Conservation (phyloP, 2,113 vertebrate genomes). For the Podiceps cristatus region DNA sequence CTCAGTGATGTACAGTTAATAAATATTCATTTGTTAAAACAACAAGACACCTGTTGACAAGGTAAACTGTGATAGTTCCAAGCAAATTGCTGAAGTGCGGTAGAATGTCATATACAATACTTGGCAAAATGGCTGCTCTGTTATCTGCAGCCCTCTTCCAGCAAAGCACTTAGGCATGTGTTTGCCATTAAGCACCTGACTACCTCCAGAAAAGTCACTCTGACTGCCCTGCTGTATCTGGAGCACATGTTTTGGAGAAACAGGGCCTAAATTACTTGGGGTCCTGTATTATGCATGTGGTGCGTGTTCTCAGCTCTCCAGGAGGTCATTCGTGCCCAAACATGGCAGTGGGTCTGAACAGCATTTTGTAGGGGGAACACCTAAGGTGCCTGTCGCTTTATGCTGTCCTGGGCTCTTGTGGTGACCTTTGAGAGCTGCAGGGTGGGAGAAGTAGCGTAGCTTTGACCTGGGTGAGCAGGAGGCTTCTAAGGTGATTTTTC, state of each 20-base stretch:
- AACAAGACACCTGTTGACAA: constrained; percentile 43
- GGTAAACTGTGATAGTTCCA: constrained; percentile 5
- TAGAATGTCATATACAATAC: not conserved
- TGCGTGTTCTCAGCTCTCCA: not conserved
- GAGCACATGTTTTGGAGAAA: not conserved
- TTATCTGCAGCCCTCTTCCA: not conserved
- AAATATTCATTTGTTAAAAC: constrained; percentile 15
- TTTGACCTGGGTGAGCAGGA: not conserved
- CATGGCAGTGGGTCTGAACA: fast-evolving
- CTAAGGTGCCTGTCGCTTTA: not conserved
- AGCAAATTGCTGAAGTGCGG: constrained; percentile 15
- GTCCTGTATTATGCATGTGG: not conserved
- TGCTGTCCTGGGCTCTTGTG: fast-evolving
- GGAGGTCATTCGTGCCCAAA: not conserved
- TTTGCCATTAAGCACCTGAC: not conserved
- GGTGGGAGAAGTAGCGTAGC: not conserved
- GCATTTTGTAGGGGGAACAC: not conserved
- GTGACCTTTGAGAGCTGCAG: not conserved
- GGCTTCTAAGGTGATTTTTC: not conserved
- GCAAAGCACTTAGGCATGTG: not conserved
- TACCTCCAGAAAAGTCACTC: not conserved
- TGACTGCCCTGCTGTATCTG: not conserved
- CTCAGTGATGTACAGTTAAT: not conserved
- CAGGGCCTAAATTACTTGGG: not conserved
- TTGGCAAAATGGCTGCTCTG: not conserved